Conservation (phyloP, 2,797 vertebrate genomes). For the Cryptoblepharus egeriae region DNA sequence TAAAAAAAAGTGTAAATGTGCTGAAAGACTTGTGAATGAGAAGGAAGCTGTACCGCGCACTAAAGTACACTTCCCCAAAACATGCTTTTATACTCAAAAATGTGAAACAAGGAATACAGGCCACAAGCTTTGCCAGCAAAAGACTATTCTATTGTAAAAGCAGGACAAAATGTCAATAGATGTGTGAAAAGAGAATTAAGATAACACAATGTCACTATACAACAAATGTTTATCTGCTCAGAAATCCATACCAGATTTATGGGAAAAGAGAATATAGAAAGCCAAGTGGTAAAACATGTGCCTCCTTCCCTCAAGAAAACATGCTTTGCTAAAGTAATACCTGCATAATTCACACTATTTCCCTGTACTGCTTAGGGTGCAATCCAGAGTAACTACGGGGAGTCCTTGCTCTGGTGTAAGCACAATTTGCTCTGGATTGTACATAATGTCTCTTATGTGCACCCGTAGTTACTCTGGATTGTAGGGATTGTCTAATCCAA, state of each 20-base stretch:
- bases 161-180: background rate
- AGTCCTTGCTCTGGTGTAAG: no score
- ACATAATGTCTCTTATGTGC: no score
- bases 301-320: background rate
- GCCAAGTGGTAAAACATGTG: background rate
- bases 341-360: background rate
- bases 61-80: conserved; percentile 16
- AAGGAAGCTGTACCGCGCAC: conserved; percentile 52
- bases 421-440: no score
- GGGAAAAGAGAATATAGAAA: background rate
- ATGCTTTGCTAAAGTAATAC: background rate
- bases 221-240: background rate
- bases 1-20: conserved; percentile 61
- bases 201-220: background rate
- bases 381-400: no score
- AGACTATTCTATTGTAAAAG: background rate
- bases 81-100: conserved; percentile 54
- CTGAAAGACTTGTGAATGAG: conserved; percentile 63
- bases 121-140: conserved; percentile 43
- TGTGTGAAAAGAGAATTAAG: background rate
- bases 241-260: background rate
- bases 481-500: background rate
- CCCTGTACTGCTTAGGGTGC: background rate
- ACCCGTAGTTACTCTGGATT: no score
- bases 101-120: conserved; percentile 36